phyloP scores from a whole-genome alignment of 2,888 invertebrate species.

The Agrochola macilenta region DNA sequence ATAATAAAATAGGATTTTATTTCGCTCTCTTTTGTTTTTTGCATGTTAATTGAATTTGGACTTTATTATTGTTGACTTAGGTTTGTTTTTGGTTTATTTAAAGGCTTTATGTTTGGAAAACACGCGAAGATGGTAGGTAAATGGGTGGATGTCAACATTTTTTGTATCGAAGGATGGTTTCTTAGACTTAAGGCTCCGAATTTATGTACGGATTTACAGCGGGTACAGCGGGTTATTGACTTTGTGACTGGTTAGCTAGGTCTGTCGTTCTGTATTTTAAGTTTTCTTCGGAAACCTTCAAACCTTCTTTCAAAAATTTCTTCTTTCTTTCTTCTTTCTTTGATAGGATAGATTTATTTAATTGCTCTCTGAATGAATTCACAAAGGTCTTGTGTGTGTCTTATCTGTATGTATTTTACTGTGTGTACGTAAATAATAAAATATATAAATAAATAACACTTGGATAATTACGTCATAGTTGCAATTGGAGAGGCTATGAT shows the following conservation, averaged over 20 bases:
- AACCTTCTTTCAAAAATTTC: too few relatives aligned
- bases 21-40: constrained; percentile 52
- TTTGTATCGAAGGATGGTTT: constrained; percentile 47
- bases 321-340: too few relatives aligned
- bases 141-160: constrained; percentile 60
- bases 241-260: constrained; percentile 12
- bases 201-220: constrained; percentile 34
- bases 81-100: constrained; percentile 45
- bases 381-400: too few relatives aligned
- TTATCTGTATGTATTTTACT: too few relatives aligned
- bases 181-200: constrained; percentile 29
- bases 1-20: constrained; percentile 63
- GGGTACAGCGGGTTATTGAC: constrained; percentile 20
- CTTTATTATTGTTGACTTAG: constrained; percentile 36
- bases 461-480: background rate
- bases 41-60: constrained; percentile 44
- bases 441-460: background rate
- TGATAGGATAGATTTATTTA: too few relatives aligned
- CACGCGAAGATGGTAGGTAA: constrained; percentile 65
- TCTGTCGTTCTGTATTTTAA: background rate
- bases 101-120: constrained; percentile 61
- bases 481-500: background rate
- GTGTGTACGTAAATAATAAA: too few relatives aligned
- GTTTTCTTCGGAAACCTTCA: background rate
- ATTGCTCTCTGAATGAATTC: too few relatives aligned